phyloP scores from a whole-genome alignment of 2,888 invertebrate genomes.

The Liopterus haemorrhoidalis region DNA sequence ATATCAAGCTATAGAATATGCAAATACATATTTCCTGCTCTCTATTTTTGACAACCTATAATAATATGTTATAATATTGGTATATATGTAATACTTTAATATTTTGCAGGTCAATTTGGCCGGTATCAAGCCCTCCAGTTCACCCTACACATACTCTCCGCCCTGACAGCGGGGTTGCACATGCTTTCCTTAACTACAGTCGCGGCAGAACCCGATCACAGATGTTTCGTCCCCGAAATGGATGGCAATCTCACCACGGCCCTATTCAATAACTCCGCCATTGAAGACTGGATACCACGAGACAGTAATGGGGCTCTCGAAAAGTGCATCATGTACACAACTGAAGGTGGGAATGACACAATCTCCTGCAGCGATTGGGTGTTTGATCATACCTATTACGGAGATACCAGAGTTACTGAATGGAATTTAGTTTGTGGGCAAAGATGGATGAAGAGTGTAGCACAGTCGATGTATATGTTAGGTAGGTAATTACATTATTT shows the following conservation, averaged over 20 bases:
- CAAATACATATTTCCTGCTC: too few relatives aligned
- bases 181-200: slow-evolving; percentile 77
- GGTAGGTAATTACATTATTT: too few relatives aligned
- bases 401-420: slow-evolving; percentile 69
- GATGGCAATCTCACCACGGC: slow-evolving; percentile 48
- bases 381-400: slow-evolving; percentile 67
- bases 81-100: slow-evolving; percentile 9
- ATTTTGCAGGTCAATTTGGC: slow-evolving; percentile 70
- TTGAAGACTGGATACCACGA: slow-evolving; percentile 53
- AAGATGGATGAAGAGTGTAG: slow-evolving; percentile 75
- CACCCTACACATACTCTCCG: slow-evolving; percentile 68
- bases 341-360: slow-evolving; percentile 38
- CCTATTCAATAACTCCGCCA: slow-evolving; percentile 47
- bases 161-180: slow-evolving; percentile 73
- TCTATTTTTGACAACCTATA: neutral
- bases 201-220: slow-evolving; percentile 71
- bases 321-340: slow-evolving; percentile 55
- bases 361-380: slow-evolving; percentile 56
- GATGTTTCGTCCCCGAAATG: slow-evolving; percentile 53
- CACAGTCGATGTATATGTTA: slow-evolving; percentile 75
- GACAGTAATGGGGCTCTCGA: slow-evolving; percentile 55
- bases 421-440: slow-evolving; percentile 76
- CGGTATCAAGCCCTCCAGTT: slow-evolving; percentile 76
- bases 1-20: too few relatives aligned
- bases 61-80: neutral